Evolutionary conservation across 2,888 invertebrate genomes (phyloP).

Genomic region (Xylophagus ater): DNA sequence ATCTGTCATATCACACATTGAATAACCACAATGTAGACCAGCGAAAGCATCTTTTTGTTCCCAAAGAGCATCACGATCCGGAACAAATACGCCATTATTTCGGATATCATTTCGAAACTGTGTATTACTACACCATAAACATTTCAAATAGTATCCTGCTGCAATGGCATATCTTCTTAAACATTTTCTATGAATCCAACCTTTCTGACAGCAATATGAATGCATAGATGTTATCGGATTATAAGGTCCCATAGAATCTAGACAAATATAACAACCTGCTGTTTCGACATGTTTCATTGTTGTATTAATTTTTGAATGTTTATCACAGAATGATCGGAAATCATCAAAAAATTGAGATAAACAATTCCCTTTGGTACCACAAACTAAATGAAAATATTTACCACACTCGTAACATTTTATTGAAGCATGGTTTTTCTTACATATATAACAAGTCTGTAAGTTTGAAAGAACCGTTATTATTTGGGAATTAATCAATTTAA

Average conservation of each 20-base stretch:
- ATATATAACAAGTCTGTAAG: slow-evolving; percentile 24
- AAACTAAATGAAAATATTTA: slow-evolving; percentile 26
- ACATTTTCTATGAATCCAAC: slow-evolving; percentile 28
- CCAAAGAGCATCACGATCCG: slow-evolving; percentile 68
- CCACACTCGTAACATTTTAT: slow-evolving; percentile 26
- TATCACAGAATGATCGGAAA: slow-evolving; percentile 27
- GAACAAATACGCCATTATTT: slow-evolving; percentile 29
- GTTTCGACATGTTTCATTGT: slow-evolving; percentile 17
- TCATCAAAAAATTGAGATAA: slow-evolving; percentile 22
- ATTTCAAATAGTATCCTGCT: slow-evolving; percentile 32
- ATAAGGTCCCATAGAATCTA: slow-evolving; percentile 15
- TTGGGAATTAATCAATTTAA: not conserved
- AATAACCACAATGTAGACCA: slow-evolving; percentile 52
- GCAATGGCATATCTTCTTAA: slow-evolving; percentile 28
- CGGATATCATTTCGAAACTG: slow-evolving; percentile 27
- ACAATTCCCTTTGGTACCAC: slow-evolving; percentile 24
- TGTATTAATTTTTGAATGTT: slow-evolving; percentile 23
- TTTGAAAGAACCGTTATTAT: not conserved
- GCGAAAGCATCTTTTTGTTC: slow-evolving; percentile 64
- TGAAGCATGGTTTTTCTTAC: slow-evolving; percentile 22
- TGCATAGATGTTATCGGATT: slow-evolving; percentile 20
- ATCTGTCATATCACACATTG: slow-evolving; percentile 46
- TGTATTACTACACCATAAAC: slow-evolving; percentile 29
- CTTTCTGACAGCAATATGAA: slow-evolving; percentile 28
- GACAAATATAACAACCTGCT: slow-evolving; percentile 27